Evolutionary conservation across 1,140 invertebrate genomes (phyloP), one percentile per base, ranked within the genome.

Genomic region (Tetramorium simillimum): DNA sequence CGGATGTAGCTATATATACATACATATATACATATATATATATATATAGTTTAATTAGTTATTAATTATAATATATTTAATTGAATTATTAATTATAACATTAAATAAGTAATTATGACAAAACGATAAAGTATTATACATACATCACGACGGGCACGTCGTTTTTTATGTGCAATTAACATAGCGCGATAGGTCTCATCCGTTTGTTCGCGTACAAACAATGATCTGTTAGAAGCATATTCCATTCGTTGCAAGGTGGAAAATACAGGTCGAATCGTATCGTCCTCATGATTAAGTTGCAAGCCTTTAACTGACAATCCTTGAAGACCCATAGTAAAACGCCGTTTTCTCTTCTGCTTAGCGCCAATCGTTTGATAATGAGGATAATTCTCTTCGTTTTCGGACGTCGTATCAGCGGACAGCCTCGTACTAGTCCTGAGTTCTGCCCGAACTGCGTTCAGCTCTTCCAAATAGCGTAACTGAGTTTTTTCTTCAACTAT

Each of bases 171-270:
- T 49, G 96, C 95, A 3, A 95, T 94, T 37, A 98, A 91, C 95
- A 98, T 96, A 58, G 96, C 94, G 76, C 95, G 95, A 89, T 97
- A 98, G 43, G 96, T 95, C n/a, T 97, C 97, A 72, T 98, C 97
- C 2, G 96, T 96, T 2, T 96, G 93, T 89, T 97, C 97, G 28
- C 92, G 91, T 21, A 93, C 88, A 14, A 93, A 85, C 91, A 94
- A 91, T 63, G 95, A 93, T 88, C 95, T 90, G 87, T 95, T 95
- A 10, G 96, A 96, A 89, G 96, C 96, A 75, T 95, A 93, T 92
- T 95, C 92, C 78, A 87, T 94, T 91, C 92, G 94, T 85, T 95
- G 95, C 90, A 96, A 86, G 10, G 96, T 96, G 46, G 95, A 95
- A 86, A 94, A 95, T 12, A 96, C 94, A 18, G 96, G 95, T 76